Evolutionary conservation across 2,113 vertebrate genomes (phyloP), one percentile per base, ranked within the genome.

Genomic region (Hippolais icterina): DNA sequence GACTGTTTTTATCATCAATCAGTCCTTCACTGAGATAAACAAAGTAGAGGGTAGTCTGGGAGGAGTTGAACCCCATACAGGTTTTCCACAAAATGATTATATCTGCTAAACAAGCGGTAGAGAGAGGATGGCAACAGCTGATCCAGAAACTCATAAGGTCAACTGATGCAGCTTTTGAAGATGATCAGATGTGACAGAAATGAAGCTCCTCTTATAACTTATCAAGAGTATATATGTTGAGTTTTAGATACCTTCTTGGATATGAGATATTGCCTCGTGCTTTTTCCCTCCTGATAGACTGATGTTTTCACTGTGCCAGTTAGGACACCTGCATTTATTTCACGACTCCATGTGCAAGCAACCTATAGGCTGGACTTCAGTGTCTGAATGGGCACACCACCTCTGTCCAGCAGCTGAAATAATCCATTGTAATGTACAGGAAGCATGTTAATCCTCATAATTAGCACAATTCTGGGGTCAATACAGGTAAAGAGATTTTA

Each of bases 361-460:
- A 71, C 88, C 83, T 59, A 12, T 71, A 93, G 89, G 49, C 83
- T 93, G 83, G 33, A 21, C 28, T 90, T 92, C 22, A 85, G 24
- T 91, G 54, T 78, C 66, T 89, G 95, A 90, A 86, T 96, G 96
- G 70, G 94, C 96, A 95, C 78, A 78, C 27, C 35, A 52, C 85
- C 69, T 89, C 66, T 71, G 78, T 83, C 81, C 81, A 93, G 65
- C 88, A 96, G 88, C 60, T 89, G 94, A 90, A 57, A 29, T 54
- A 84, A 80, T 52, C 71, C 83, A 68, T 93, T 95, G 90, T 95
- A 96, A 75, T n/a, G 23, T 49, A 61, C 76, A 87, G 93, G 83
- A 97, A 90, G 56, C 68, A 57, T 92, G 86, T 60, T 97, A 97
- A 96, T 97, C 66, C 83, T 90, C 86, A 85, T 93, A 95, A 97